phyloP scores from a whole-genome alignment of 2,888 invertebrate genomes.

The Margaritifera margaritifera region DNA sequence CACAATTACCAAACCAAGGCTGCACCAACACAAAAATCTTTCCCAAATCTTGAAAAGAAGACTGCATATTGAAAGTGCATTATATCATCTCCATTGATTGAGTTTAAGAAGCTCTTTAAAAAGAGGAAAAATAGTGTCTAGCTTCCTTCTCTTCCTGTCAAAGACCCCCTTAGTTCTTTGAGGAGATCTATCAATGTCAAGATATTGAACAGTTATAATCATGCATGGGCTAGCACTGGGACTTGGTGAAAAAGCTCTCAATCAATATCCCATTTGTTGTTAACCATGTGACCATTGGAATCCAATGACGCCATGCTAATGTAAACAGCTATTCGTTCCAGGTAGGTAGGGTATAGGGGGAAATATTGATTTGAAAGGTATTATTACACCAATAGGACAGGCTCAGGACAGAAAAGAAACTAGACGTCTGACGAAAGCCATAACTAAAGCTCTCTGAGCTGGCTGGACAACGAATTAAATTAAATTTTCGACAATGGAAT shows the following conservation, averaged over 20 bases:
- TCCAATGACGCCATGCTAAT: conserved; percentile 32
- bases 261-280: conserved; percentile 26
- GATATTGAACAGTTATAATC: no score
- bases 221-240: no score
- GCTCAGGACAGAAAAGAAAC: conserved; percentile 27
- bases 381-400: conserved; percentile 30
- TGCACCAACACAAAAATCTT: no score
- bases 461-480: conserved; percentile 39
- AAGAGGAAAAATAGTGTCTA: no score
- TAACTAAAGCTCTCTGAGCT: conserved; percentile 24
- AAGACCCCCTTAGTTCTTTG: no score
- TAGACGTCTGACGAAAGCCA: conserved; percentile 32
- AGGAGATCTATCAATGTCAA: no score
- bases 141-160: no score
- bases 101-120: no score
- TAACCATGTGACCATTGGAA: conserved; percentile 34
- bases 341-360: conserved; percentile 41
- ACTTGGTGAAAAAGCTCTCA: background rate
- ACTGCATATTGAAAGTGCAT: no score
- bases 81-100: no score
- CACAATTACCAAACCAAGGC: no score
- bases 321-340: conserved; percentile 27
- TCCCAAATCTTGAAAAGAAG: no score
- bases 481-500: conserved; percentile 47
- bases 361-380: conserved; percentile 23